Conservation (phyloP, 1,140 invertebrate species). For the Apis cerana region DNA sequence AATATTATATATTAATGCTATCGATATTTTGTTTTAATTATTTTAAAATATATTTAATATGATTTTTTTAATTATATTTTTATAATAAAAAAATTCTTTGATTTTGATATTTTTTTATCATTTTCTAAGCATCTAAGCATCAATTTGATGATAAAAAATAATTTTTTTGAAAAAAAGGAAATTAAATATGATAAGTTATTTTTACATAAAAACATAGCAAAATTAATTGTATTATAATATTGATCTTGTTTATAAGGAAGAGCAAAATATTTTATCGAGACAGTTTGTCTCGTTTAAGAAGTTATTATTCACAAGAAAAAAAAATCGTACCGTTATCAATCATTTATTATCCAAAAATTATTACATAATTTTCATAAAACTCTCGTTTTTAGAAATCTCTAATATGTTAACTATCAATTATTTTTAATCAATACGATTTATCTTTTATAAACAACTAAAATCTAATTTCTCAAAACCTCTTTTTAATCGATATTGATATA, state of each 20-base stretch:
- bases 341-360: conserved; percentile 6
- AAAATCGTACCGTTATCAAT: conserved; percentile 16
- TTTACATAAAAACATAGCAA: background rate
- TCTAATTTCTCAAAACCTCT: background rate
- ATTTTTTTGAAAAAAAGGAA: background rate
- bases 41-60: background rate
- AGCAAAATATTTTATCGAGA: background rate
- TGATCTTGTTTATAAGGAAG: conserved; percentile 23
- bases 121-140: background rate
- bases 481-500: too few relatives aligned
- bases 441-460: background rate
- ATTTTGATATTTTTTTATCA: background rate
- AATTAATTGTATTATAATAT: background rate
- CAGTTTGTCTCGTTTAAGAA: background rate
- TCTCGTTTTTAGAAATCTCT: too few relatives aligned
- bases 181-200: background rate
- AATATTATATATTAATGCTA: background rate
- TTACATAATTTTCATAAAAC: background rate
- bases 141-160: background rate
- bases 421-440: background rate
- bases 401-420: background rate
- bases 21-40: background rate
- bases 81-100: too few relatives aligned
- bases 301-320: background rate
- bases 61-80: background rate